Base-by-base conservation (phyloP, 1,140 invertebrate genomes). In the Stenopsyche tienmushanensis region DNA sequence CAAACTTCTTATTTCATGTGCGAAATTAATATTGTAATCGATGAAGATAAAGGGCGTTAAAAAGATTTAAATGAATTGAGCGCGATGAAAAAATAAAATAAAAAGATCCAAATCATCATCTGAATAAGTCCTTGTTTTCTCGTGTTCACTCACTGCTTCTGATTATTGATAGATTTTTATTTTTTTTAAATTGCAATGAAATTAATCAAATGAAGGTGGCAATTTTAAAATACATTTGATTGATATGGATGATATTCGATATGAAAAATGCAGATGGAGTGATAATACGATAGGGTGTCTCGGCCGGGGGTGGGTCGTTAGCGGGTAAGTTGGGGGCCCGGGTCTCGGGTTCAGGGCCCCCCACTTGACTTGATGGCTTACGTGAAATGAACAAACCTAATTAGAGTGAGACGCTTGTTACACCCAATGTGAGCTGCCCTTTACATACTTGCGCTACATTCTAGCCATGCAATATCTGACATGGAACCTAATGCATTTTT, bases 301-400 rank as follows among this genome's bases (percentile, higher is more conserved):
- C 17, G n/a, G 17, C 21, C 18, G 3, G 18, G 5, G 21, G 21
- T 34, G 47, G 39, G 54, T 57, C 54, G 34, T 57, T 42, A 42
- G 39, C 34, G 54, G 53, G 26, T 55, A 41, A 55, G 53, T 26
- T 17, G 53, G 5, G 49, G 10, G 34, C 53, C 18, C 39, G 50
- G 65, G 58, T 34, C 42, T 57, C 9, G 41, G 55, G 23, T 24
- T 18, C 25, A 23, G 15, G 44, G 52, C 29, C 18, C 49, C 55
- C 55, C 49, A 69, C 66, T 69, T 62, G 41, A 65, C 59, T 69
- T 55, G 63, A 65, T 69, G 64, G 63, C 62, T 62, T 69, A 62
- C 67, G 67, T 54, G 64, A 55, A 69, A 63, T 69, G 64, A 62
- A 65, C 67, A 69, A 65, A 63, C 67, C 67, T 69, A 69, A 69